These are phyloP conservation scores for Numenius phaeopus DNA, from an alignment of 2,797 vertebrate genomes.

Conservation along the genomic window DNA sequence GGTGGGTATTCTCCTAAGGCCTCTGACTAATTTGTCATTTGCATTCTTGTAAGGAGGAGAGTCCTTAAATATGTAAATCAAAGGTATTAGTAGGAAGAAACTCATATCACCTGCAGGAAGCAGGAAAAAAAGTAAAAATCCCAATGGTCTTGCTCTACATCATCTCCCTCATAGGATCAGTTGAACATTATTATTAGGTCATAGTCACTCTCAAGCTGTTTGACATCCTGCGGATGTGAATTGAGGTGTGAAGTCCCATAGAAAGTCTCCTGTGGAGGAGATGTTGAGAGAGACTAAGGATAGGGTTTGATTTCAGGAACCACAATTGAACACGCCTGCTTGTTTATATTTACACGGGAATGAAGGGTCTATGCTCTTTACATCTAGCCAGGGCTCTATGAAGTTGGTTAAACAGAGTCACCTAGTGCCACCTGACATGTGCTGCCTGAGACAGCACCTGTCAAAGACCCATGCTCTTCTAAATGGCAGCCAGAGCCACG, in stretches of 20 bases:
- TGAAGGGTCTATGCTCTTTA: neutral
- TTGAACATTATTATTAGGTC: neutral
- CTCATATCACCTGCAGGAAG: neutral
- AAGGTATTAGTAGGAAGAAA: neutral
- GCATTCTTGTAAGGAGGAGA: neutral
- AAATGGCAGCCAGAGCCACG: rapidly evolving
- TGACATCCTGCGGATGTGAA: neutral
- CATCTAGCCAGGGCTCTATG: neutral
- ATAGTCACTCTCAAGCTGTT: neutral
- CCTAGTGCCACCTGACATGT: neutral
- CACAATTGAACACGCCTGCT: rapidly evolving
- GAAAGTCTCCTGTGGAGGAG: neutral
- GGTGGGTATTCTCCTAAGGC: neutral
- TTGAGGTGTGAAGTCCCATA: neutral
- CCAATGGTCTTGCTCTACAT: neutral
- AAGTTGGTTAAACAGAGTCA: neutral
- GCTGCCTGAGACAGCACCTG: neutral
- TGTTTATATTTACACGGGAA: neutral
- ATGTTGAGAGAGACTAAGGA: neutral
- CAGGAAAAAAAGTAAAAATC: neutral
- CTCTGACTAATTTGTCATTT: neutral
- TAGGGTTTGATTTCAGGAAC: neutral
- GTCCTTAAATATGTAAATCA: neutral
- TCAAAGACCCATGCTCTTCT: neutral
- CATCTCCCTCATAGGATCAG: neutral